Conservation (phyloP, 1,140 invertebrate genomes). For the Ceratina australensis region DNA sequence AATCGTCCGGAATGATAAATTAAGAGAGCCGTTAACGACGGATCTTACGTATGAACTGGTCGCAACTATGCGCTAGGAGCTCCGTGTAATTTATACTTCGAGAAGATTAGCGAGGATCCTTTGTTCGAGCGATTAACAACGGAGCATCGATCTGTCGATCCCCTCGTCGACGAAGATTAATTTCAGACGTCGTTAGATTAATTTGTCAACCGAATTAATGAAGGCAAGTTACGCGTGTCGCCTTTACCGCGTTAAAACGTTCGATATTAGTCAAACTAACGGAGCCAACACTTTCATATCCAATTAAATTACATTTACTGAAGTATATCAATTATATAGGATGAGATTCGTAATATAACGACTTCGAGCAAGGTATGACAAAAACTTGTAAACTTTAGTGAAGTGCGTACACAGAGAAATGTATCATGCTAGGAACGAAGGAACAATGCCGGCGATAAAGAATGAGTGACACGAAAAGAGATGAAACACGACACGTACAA, state of each 20-base stretch:
- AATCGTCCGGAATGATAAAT: conserved; percentile 12
- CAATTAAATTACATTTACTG: no score
- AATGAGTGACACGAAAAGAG: conserved; percentile 37
- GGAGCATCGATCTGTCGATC: conserved; percentile 34
- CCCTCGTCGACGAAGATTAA: conserved; percentile 28
- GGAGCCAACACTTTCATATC: no score
- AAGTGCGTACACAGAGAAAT: neutral
- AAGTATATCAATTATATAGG: no score
- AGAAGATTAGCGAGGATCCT: conserved; percentile 24
- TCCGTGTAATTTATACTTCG: conserved; percentile 4
- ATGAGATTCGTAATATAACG: no score
- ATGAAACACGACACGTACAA: conserved; percentile 17
- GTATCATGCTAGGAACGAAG: no score
- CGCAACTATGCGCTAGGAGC: neutral
- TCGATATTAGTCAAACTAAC: no score
- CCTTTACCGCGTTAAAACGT: conserved; percentile 32
- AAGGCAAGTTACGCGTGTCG: conserved; percentile 26
- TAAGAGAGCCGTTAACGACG: conserved; percentile 23
- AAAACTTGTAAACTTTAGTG: no score
- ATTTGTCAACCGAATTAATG: conserved; percentile 43
- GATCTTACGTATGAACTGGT: conserved; percentile 4
- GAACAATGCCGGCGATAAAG: conserved; percentile 38
- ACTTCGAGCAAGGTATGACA: no score
- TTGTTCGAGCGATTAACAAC: conserved; percentile 31
- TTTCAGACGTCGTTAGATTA: conserved; percentile 31